Evolutionary conservation across 2,888 invertebrate species (phyloP), one percentile per base, ranked within the genome.

Genomic region (Eledona agricola): DNA sequence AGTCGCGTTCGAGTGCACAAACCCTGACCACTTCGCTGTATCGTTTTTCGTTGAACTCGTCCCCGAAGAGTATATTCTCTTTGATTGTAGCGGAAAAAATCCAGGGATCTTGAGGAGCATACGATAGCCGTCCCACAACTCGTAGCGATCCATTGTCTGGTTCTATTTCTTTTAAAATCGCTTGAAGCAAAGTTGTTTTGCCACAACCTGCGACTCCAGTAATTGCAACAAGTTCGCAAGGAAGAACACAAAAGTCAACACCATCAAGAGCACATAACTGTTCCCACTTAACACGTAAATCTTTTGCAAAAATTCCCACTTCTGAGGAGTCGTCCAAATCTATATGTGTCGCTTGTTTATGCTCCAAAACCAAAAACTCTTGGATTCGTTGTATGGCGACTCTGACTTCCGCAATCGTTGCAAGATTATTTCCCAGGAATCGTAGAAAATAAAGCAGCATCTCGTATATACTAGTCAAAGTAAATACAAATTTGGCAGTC

Each of bases 41-140:
- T 15, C 42, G 11, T 13, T 13, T 10, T 11, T 23, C 22, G 5
- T 54, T 23, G n/a, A 42, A 37, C 3, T 43, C 43, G 9, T 38
- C 17, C 4, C 54, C 54, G 9, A 54, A 54, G 1, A 54, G 32
- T 5, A 54, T 54, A 19, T 54, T 54, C 31, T 54, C 49, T 3
- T 42, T 49, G 9, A 54, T 47, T 4, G 40, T 54, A 4, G 43
- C 45, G n/a, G 35, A 22, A 11, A 54, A 54, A 6, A 37, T 37
- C 54, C 54, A 54, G 3, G 54, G 32, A 6, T 22, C 35, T 43
- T 54, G 54, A 5, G 50, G 22, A 4, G 43, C 42, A 19, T 54
- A 54, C 3, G 54, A 54, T 10, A 54, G 17, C 7, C 11, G 22
- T 0, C 54, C 54, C 11, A 22, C 31, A 4, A 49, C 28, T 12